Conservation (phyloP, 2,888 invertebrate species). For the Eristalis arbustorum region DNA sequence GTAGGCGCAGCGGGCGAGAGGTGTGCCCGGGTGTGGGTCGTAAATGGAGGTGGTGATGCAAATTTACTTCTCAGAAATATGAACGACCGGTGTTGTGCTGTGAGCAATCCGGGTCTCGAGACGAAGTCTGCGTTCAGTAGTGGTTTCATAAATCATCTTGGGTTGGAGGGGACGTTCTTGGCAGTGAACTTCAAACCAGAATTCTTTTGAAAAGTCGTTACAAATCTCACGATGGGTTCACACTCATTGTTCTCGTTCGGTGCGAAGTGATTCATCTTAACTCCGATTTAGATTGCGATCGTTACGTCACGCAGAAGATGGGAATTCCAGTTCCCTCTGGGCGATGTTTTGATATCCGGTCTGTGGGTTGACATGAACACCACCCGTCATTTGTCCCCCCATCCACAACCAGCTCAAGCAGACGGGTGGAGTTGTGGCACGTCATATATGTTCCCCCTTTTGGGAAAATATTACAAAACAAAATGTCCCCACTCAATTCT, state of each 20-base stretch:
- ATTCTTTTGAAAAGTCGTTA: not conserved
- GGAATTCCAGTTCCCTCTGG: not conserved
- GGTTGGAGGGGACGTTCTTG: not conserved
- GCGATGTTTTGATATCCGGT: not conserved
- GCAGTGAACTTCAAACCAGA: not conserved
- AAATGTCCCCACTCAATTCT: not conserved
- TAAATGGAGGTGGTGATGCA: no score
- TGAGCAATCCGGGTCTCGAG: no score
- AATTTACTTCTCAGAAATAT: no score
- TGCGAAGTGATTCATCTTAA: not conserved
- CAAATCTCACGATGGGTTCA: not conserved
- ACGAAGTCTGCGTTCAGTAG: no score
- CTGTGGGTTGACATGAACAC: no score
- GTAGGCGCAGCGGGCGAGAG: no score
- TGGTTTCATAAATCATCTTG: no score
- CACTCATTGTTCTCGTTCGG: not conserved
- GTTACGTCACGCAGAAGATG: not conserved
- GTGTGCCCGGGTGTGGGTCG: no score
- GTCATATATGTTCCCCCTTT: not conserved
- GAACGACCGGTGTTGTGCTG: no score
- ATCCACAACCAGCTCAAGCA: no score
- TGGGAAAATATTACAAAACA: no score
- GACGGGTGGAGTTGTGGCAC: no score
- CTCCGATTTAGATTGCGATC: not conserved
- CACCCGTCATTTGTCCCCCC: not conserved